Percentiles rank a stretch among this genome's conserved stretches.
These are phyloP conservation scores for Callosobruchus maculatus DNA, from an alignment of 2,888 invertebrate species.

Conservation along the genomic window DNA sequence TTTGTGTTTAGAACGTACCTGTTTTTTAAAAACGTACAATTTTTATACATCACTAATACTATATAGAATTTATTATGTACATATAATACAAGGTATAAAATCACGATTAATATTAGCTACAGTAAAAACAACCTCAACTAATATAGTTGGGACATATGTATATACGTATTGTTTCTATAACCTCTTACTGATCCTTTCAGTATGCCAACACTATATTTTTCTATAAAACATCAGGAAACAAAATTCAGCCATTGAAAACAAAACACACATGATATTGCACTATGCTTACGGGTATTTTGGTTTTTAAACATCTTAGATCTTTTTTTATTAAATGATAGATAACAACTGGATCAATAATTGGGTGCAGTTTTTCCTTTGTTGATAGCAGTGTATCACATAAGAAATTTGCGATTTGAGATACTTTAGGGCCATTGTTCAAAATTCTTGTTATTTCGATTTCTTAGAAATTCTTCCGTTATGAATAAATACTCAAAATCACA, in stretches of 20 bases:
- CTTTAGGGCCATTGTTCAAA: too few species aligned
- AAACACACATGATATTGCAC: background rate
- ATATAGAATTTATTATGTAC: conserved; percentile 37
- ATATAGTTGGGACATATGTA: conserved; percentile 36
- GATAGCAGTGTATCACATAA: too few species aligned
- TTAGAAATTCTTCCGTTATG: too few species aligned
- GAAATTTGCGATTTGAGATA: too few species aligned
- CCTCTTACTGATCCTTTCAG: background rate
- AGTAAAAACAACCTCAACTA: conserved; percentile 35
- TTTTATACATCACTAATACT: conserved; percentile 32
- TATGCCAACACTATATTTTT: background rate
- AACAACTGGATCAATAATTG: too few species aligned
- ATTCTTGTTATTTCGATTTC: too few species aligned
- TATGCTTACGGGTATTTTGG: background rate
- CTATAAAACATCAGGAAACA: too few species aligned
- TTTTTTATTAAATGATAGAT: too few species aligned
- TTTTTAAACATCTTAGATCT: too few species aligned
- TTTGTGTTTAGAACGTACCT: conserved; percentile 36
- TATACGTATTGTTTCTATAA: background rate
- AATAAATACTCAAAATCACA: too few species aligned
- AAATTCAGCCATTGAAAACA: too few species aligned
- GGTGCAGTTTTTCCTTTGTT: too few species aligned
- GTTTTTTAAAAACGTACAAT: conserved; percentile 42
- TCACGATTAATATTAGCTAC: conserved; percentile 27
- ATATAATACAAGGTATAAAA: conserved; percentile 37